These are phyloP conservation scores for Napeogenes sylphis DNA, from an alignment of 2,888 invertebrate species.

Conservation along the genomic window DNA sequence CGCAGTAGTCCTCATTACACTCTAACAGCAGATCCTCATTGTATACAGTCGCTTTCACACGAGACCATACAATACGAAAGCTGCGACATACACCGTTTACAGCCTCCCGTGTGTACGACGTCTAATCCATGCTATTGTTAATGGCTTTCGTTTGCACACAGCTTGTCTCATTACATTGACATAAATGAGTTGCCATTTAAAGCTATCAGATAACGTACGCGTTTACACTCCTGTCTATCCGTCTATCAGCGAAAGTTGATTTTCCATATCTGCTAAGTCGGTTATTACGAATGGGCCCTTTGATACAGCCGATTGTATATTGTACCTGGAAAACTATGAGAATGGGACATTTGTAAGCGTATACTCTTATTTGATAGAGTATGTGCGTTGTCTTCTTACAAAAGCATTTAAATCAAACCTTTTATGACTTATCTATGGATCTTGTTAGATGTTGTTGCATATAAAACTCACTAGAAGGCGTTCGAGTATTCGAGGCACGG, in stretches of 20 bases:
- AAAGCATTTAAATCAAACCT: neutral
- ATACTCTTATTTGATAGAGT: neutral
- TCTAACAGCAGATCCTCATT: neutral
- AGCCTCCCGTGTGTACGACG: constrained; percentile 15
- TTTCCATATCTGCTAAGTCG: constrained; percentile 31
- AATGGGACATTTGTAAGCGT: neutral
- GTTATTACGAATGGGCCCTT: constrained; percentile 22
- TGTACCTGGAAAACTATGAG: neutral
- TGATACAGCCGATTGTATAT: constrained; percentile 3
- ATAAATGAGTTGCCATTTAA: constrained; percentile 26
- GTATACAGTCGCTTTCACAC: constrained; percentile 17
- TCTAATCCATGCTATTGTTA: constrained; percentile 25
- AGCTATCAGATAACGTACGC: constrained; percentile 31
- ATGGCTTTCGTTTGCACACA: constrained; percentile 27
- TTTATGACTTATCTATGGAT: neutral
- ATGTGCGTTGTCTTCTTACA: neutral
- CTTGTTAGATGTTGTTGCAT: too few species aligned
- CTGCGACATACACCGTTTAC: constrained; percentile 10
- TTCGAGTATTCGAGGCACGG: too few species aligned
- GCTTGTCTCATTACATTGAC: constrained; percentile 26
- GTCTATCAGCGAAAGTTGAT: constrained; percentile 39
- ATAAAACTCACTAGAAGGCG: too few species aligned
- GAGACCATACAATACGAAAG: constrained; percentile 12
- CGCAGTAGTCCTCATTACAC: neutral
- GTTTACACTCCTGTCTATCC: constrained; percentile 29